Evolutionary conservation across 2,113 vertebrate genomes (phyloP), one percentile per base, ranked within the genome.

Genomic region (Entelurus aequoreus): DNA sequence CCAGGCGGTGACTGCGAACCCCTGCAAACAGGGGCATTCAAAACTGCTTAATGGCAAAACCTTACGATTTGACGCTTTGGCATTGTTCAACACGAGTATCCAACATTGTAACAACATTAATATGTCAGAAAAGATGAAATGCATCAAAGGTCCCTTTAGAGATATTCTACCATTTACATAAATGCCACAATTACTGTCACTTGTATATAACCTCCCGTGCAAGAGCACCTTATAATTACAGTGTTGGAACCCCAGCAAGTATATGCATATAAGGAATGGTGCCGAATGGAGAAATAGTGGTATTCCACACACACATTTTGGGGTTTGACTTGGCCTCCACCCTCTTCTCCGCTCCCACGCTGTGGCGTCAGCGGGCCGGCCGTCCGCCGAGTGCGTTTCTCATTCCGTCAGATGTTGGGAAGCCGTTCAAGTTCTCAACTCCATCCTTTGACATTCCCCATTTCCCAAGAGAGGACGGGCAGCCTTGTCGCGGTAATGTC

Each of bases 401-500:
- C 87, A 85, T 91, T 89, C 84, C 81, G 78, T 88, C 89, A 91
- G 87, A 91, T 91, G 90, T 90, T 91, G 88, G 85, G 86, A 86
- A 88, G 84, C 88, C 74, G 84, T 79, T 82, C 65, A 57, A 42
- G 68, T 78, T 86, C 81, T 85, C 81, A 49, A 67, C 71, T 84
- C 73, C 79, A 74, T 63, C 78, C 81, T 85, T 86, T 85, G 86
- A 90, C 89, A 91, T 90, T 88, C 88, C 76, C 83, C 69, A 82
- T 83, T 83, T 89, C 89, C 84, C 85, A 59, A 4, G 86, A 87
- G 91, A 88, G 87, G 76, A 84, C 72, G 74, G 80, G 68, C 72
- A 87, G 84, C 82, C 83, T 88, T 90, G 91, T 90, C 89, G 81
- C 88, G 81, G 83, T 92, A 91, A 92, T 91, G 85, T 89, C 85